phyloP scores from a whole-genome alignment of 2,113 vertebrate genomes.

The Chelonoidis abingdonii region DNA sequence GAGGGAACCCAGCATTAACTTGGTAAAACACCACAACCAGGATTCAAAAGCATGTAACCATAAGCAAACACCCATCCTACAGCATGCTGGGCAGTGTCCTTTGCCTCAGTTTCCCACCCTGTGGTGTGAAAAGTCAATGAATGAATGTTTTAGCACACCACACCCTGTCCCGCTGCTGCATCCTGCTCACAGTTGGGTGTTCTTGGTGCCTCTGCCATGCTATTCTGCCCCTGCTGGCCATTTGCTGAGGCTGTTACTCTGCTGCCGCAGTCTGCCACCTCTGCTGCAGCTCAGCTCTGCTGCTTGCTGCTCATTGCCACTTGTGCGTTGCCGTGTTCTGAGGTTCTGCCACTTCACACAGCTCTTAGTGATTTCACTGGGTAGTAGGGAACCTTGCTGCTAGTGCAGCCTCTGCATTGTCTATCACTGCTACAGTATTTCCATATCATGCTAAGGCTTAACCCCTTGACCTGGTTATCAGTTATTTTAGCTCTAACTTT shows the following conservation, averaged over 20 bases:
- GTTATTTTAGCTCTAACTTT: no score
- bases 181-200: not conserved
- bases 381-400: not conserved
- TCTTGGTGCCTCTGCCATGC: no score
- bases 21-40: not conserved
- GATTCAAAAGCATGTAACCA: not conserved
- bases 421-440: no score
- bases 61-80: not conserved
- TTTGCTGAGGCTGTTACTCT: not conserved
- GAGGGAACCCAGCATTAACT: not conserved
- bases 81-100: not conserved
- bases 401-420: no score
- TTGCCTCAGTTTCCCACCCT: not conserved
- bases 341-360: not conserved
- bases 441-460: no score
- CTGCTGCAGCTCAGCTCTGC: no score
- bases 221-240: no score
- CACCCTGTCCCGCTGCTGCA: not conserved
- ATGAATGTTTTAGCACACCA: not conserved
- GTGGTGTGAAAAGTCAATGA: not conserved
- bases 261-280: not conserved
- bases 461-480: no score
- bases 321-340: not conserved
- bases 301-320: no score
- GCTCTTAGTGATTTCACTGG: not conserved